Base-by-base conservation (phyloP, 2,797 vertebrate genomes). In the Sebastes taczanowskii region DNA sequence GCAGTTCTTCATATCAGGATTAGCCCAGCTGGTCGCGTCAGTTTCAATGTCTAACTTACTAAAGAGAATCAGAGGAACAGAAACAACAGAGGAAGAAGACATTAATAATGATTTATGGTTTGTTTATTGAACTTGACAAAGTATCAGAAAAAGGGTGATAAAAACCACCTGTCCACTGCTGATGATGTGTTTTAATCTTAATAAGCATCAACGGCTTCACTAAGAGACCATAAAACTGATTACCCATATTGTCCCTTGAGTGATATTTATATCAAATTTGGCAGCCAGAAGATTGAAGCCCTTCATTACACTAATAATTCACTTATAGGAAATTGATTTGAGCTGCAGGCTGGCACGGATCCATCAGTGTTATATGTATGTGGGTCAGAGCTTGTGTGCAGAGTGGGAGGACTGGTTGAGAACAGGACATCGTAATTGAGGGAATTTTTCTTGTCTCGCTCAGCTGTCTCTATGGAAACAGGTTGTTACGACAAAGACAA, bases 41-140 rank as follows among this genome's bases (percentile, higher is more conserved):
- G 90, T 93, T 46, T 84, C 70, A 29, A 78, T 84, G 62, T 95
- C 59, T 83, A 96, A 81, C 71, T 90, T 87, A 83, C 96, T 96
- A 69, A 77, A 61, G 61, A 83, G 4, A 66, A 74, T 67, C 16
- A 73, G 11, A 30, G 22, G 14, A 30, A 34, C 18, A 66, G 27
- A 67, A 70, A n/a, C n/a, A 27, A 53, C 23, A 63, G 11, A 71
- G 23, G n/a, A 3, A 74, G 7, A 65, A 29, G 8, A 55, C 9
- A 60, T 72, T 3, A 30, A 4, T 55, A 38, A 29, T 29, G 64
- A 2, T 69, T 29, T 60, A 10, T 46, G 20, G 7, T 65, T 5
- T 5, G 10, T 25, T 34, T 1, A 7, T 32, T 30, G 22, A 55
- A 59, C 7, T 20, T 58, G 3, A 64, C 9, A 73, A 58, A 35